Evolutionary conservation across 2,888 invertebrate genomes (phyloP).

Genomic region (Calameuta filiformis): DNA sequence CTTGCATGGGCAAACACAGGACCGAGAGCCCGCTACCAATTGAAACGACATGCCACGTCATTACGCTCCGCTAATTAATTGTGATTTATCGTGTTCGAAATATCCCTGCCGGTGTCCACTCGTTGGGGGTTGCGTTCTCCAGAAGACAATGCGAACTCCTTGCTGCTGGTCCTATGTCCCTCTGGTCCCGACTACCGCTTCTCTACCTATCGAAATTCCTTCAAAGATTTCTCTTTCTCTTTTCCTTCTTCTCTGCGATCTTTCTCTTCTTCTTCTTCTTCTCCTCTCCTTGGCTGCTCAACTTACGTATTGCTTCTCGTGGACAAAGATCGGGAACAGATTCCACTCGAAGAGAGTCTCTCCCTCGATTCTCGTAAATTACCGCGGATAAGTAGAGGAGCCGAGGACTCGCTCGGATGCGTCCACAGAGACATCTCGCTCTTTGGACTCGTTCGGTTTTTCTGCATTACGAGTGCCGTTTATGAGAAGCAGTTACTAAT

Average conservation of each 20-base stretch:
- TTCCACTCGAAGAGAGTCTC: neutral
- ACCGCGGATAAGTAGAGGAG: constrained; percentile 5
- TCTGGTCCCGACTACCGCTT: neutral
- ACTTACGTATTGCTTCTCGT: constrained; percentile 24
- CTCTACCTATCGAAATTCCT: neutral
- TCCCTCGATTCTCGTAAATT: constrained; percentile 9
- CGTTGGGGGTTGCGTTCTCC: neutral
- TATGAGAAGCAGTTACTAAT: neutral
- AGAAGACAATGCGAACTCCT: neutral
- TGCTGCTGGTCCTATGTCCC: neutral
- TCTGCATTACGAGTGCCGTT: neutral
- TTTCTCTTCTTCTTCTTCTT: constrained; percentile 1
- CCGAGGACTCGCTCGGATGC: neutral
- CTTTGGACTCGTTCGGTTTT: neutral
- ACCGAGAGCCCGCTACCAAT: constrained; percentile 45
- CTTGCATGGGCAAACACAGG: neutral
- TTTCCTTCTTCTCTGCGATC: neutral
- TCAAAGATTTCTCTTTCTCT: neutral
- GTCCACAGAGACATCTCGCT: neutral
- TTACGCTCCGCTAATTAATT: constrained; percentile 65
- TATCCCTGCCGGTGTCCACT: constrained; percentile 4
- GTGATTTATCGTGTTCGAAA: constrained; percentile 64
- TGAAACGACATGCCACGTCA: constrained; percentile 64
- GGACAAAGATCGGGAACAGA: neutral
- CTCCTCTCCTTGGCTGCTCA: constrained; percentile 4